Conservation (phyloP, 2,797 vertebrate species). For the Syngnathus rostellatus region DNA sequence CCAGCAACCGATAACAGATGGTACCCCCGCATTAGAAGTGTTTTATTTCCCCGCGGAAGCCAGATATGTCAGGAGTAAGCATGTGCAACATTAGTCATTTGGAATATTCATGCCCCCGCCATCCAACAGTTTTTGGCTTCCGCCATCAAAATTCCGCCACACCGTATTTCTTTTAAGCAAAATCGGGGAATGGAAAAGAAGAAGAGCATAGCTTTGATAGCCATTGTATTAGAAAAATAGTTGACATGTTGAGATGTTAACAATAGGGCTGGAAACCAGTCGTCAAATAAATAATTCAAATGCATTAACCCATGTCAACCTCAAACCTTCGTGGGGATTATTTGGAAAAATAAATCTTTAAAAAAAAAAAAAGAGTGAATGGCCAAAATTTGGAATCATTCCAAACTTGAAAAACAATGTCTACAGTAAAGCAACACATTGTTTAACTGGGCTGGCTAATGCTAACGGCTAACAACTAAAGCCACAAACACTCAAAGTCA, state of each 20-base stretch:
- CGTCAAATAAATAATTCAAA: too few relatives aligned
- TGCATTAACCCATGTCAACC: too few relatives aligned
- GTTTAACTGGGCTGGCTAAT: too few relatives aligned
- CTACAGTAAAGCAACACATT: too few relatives aligned
- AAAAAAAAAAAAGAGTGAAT: too few relatives aligned
- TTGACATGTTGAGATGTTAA: not conserved
- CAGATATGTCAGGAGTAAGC: constrained; percentile 73
- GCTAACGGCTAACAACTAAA: too few relatives aligned
- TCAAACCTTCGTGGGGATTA: too few relatives aligned
- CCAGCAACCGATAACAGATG: constrained; percentile 75
- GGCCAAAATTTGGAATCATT: too few relatives aligned
- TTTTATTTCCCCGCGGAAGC: constrained; percentile 73
- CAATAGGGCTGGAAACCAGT: too few relatives aligned
- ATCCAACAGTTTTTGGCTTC: constrained; percentile 53
- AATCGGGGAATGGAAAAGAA: constrained; percentile 9
- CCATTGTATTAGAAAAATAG: not conserved
- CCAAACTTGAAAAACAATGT: too few relatives aligned
- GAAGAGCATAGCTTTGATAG: not conserved
- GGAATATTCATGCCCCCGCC: constrained; percentile 70
- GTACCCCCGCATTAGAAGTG: constrained; percentile 70
- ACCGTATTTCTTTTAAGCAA: constrained; percentile 53
- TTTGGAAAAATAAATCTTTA: too few relatives aligned
- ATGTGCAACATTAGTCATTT: constrained; percentile 73
- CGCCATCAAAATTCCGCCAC: constrained; percentile 59
- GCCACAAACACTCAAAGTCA: too few relatives aligned